These are phyloP conservation scores for Callosobruchus maculatus DNA, from an alignment of 2,888 invertebrate species.

Conservation along the genomic window DNA sequence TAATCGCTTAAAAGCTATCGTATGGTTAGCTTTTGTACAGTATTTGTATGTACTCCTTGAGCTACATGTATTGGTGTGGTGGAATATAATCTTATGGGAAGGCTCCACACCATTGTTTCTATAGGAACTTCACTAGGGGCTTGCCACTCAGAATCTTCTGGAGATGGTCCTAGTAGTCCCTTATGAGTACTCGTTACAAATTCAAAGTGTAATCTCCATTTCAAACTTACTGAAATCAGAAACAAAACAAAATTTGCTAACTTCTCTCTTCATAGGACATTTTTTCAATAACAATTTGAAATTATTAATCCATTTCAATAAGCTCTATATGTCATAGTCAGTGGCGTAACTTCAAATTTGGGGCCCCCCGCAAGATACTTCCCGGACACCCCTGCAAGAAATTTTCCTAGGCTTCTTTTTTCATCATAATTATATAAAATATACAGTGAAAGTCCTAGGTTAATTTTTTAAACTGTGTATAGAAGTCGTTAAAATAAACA, in stretches of 20 bases:
- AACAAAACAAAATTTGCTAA: constrained; percentile 1
- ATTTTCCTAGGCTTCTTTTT: no score
- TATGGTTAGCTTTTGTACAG: constrained; percentile 41
- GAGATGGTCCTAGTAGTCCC: constrained; percentile 53
- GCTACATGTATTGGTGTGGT: constrained; percentile 81
- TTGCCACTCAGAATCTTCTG: constrained; percentile 66
- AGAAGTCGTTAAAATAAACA: no score
- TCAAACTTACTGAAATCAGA: constrained; percentile 69
- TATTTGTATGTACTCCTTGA: constrained; percentile 56
- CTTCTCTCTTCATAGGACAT: no score
- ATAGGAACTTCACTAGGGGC: constrained; percentile 85
- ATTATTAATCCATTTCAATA: no score
- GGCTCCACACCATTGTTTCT: constrained; percentile 98
- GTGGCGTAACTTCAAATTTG: no score
- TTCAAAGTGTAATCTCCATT: constrained; percentile 96
- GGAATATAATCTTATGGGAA: constrained; percentile 91
- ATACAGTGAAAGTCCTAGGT: no score
- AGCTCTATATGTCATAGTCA: no score
- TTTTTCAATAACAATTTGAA: no score
- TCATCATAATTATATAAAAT: no score
- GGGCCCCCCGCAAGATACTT: no score
- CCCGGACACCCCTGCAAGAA: no score
- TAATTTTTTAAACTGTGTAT: no score
- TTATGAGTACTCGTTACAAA: constrained; percentile 83
- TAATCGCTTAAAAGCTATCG: constrained; percentile 13